Evolutionary conservation across 2,888 invertebrate species (phyloP).

Genomic region (Polyommatus icarus): DNA sequence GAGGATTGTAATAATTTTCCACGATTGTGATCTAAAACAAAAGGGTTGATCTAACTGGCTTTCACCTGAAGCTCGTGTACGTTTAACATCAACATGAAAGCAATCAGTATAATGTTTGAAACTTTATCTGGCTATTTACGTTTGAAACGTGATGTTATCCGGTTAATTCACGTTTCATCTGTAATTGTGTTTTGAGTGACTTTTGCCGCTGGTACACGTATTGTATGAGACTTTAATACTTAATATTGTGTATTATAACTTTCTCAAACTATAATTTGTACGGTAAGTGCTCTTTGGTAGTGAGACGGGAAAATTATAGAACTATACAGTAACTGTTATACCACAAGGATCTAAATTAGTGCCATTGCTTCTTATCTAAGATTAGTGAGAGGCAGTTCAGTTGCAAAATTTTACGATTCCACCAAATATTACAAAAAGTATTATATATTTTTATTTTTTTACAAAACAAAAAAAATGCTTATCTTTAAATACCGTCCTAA

Average conservation of each 20-base stretch:
- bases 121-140: constrained; percentile 8
- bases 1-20: neutral
- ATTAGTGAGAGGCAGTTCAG: too few relatives aligned
- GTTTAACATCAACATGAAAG: constrained; percentile 6
- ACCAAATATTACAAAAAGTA: neutral
- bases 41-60: neutral
- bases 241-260: neutral
- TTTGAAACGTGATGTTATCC: neutral
- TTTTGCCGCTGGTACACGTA: constrained; percentile 1
- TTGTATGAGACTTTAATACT: neutral
- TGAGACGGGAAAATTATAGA: neutral
- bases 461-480: too few relatives aligned
- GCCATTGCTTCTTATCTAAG: too few relatives aligned
- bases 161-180: neutral
- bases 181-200: constrained; percentile 16
- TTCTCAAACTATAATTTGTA: neutral
- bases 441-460: too few relatives aligned
- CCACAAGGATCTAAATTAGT: neutral
- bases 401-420: too few relatives aligned
- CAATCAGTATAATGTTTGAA: constrained; percentile 14
- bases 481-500: too few relatives aligned
- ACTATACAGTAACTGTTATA: neutral
- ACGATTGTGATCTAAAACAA: neutral
- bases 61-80: neutral
- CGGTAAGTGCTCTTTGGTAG: neutral